Base-by-base conservation (phyloP, 2,888 invertebrate species). In the Hydrotaea cyrtoneurina region DNA sequence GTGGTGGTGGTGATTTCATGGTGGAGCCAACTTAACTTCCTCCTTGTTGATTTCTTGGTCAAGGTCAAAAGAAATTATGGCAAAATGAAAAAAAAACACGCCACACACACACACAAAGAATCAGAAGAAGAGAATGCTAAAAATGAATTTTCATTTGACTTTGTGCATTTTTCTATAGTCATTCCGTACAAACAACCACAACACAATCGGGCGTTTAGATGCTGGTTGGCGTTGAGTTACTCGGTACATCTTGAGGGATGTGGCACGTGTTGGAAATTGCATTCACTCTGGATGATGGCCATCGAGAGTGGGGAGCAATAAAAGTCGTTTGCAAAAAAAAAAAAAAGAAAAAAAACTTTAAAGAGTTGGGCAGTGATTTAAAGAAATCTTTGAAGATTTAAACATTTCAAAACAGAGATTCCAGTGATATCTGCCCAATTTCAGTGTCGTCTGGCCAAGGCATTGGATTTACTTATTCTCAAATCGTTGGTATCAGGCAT, bases 1-100 rank as follows among this genome's bases (percentile, higher is more conserved):
- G 69, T 50, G 26, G 69, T 7, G 50, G 19, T 17, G 71, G 31
- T 71, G 50, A 69, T 69, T 69, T 73, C 15, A 72, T 55, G 46
- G 50, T 53, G 59, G 46, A 66, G 26, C 78, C 26, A 59, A 26
- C 59, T 75, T 76, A 59, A 46, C 53, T 74, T 79, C 55, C 79
- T 83, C 76, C 83, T 81, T 66, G 71, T 50, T 73, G 80, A 77
- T 83, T 82, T 83, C 86, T 86, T 86, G 86, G 86, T 86, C 86
- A 86, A 86, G 86, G 86, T 86, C 83, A 81, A 69, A 62, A 21
- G 43, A 80, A 82, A 82, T 78, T 72, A 75, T 71, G 21, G 50
- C 50, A 72, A 78, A 78, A 15, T 26, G 59, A 23, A n/a, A 50
- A 46, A 21, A 17, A 71, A 26, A 26, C 3, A 71, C 31, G 7